Evolutionary conservation across 2,888 invertebrate genomes (phyloP), one percentile per base, ranked within the genome.

Genomic region (Pegoplata infirma): DNA sequence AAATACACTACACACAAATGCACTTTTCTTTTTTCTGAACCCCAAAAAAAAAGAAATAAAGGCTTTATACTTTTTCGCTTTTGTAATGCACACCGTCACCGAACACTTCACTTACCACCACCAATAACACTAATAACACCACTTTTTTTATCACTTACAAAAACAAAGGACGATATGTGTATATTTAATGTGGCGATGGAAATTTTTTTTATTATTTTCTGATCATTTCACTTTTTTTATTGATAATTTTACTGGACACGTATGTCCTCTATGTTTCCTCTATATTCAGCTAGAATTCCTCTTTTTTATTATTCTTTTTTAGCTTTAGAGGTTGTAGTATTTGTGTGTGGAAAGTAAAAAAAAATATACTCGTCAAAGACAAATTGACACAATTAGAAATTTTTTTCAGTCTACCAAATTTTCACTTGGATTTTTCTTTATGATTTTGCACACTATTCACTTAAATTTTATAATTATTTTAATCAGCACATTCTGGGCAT

Each of bases 381-480:
- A 66, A 67, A 63, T 75, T 79, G 79, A 72, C 76, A 79, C 79
- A 76, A 71, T 66, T 78, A 58, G 25, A 25, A 21, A 36, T 71
- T 40, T 56, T 66, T 59, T 63, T n/a, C n/a, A n/a, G 69, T 67
- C 66, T 75, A 71, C 61, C 23, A 64, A 55, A 59, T 69, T 76
- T 73, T 55, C 64, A 74, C 25, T 59, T 44, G 5, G n/a, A 16
- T 2, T 61, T 55, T 51, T 46, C 16, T 36, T 47, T 71, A 5
- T 17, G 16, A 23, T 51, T 64, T 36, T 10, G 3, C 17, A 28
- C 14, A 5, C 59, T 55, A 36, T 16, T 36, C 44, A 10, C n/a
- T 23, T n/a, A 8, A 8, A 19, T 46, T 55, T 55, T 32, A 32
- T 14, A 2, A 19, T 46, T 21, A 55, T 61, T 46, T 23, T 0